Evolutionary conservation across 2,888 invertebrate species (phyloP), one percentile per base, ranked within the genome.

Genomic region (Eristalinus sepulchralis): DNA sequence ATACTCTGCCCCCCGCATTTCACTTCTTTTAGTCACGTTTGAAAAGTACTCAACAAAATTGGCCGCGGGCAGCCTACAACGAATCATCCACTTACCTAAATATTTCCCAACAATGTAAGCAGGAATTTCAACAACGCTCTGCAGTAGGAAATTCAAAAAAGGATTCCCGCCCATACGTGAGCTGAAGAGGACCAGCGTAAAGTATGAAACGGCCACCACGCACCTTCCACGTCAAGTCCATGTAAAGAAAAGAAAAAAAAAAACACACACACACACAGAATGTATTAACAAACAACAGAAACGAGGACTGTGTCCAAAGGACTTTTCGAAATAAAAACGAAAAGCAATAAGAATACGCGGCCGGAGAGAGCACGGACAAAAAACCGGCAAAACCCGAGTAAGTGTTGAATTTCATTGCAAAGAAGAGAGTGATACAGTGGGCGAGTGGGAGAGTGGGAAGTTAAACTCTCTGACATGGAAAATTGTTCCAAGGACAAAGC

Each of bases 91-190:
- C 91, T 91, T 89, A 92, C 92, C 92, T 88, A 91, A 71, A 89
- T 93, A 94, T 88, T 94, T 94, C 36, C 94, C 95, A 62, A 95
- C 78, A 63, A 95, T 91, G 90, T 94, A 94, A 4, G 94, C 94
- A 0, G 95, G 95, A 55, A 95, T 92, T 91, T 96, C 96, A 24
- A 94, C 94, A 36, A 94, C 88, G 73, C 94, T 93, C 91, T 95
- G 95, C 90, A 94, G 93, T 73, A 95, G 94, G 90, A 95, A 95
- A 91, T 95, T 95, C 83, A 95, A 89, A 90, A 95, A 95, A 11
- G 95, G 95, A 91, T 95, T 95, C 39, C 94, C 95, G 75, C 93
- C 93, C 89, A 94, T 92, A 55, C 92, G 93, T 81, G 93, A 94
- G 88, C 94, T 94, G 89, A 93, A 94, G 88, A 95, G 91, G 27